Evolutionary conservation across 2,888 invertebrate genomes (phyloP), one percentile per base, ranked within the genome.

Genomic region (Macrostomum cliftonense): DNA sequence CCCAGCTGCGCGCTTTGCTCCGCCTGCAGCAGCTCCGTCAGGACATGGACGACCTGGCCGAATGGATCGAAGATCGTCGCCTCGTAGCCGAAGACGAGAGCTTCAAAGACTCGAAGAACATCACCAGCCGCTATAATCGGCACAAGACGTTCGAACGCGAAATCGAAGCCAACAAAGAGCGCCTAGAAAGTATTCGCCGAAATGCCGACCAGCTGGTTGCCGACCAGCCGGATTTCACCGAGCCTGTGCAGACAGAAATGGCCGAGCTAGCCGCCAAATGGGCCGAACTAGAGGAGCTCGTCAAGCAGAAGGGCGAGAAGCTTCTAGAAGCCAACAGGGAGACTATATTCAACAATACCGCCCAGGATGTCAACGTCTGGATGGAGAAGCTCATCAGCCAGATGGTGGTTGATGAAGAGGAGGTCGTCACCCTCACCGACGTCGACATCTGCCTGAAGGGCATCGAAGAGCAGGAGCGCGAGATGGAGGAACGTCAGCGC

Each of bases 71-170:
- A 64, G 97, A 97, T 72, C 97, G 97, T 75, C 88, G 89, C 71
- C 85, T 93, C 56, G 87, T 88, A 43, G 93, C 97, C 0, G 93
- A 95, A 68, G 97, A 99, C 70, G 97, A 93, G 65, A 88, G 89
- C 0, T 99, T 99, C 73, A 57, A 69, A 51, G 91, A 91, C 58
- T 93, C 97, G 13, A 97, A 97, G 72, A 97, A 95, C 1, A 87
- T 99, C 52, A 97, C 99, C 71, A 91, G 91, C 57, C 99, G 99
- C 71, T 99, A 95, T 86, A 91, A 95, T 1, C 78, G 95, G 49
- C 97, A 99, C 74, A 95, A 99, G 72, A 97, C 97, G 0, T 99
- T 97, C 72, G 95, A 95, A 71, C 89, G 93, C 0, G 99, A 99
- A 74, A 89, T 99, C 57, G 88, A 85, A 11, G 88, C 97, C 45